Conservation (phyloP, 2,113 vertebrate genomes). For the Scomber japonicus region DNA sequence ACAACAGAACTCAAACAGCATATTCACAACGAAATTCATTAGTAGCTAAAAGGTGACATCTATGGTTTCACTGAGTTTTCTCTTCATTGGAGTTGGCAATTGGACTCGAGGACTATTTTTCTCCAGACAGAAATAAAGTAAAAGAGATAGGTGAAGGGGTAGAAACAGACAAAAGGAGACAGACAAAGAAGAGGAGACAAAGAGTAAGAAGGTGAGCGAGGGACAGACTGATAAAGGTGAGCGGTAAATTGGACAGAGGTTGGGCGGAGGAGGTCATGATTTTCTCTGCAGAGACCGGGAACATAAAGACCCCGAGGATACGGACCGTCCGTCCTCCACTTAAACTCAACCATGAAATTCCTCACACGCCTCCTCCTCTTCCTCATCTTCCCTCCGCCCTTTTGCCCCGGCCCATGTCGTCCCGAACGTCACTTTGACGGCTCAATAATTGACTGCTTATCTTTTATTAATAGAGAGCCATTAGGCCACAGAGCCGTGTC, state of each 20-base stretch:
- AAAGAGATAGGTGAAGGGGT: not conserved
- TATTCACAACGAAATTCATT: too few relatives aligned
- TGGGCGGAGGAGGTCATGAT: not conserved
- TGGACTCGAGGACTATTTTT: not conserved
- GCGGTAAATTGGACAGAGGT: not conserved
- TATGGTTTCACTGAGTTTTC: not conserved
- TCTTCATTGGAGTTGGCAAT: too few relatives aligned
- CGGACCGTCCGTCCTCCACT: not conserved
- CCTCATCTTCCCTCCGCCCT: not conserved
- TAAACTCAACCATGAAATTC: conserved; percentile 27
- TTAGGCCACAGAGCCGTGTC: conserved; percentile 46
- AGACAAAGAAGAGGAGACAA: not conserved
- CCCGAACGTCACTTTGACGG: conserved; percentile 54
- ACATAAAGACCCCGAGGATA: conserved; percentile 16
- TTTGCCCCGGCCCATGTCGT: not conserved
- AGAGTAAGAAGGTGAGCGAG: not conserved
- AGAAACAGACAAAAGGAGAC: not conserved
- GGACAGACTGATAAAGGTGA: not conserved
- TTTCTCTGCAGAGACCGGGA: conserved; percentile 18
- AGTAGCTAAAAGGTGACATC: not conserved
- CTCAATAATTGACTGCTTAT: conserved; percentile 80
- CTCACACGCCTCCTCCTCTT: not conserved
- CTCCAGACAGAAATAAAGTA: not conserved
- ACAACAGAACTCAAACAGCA: not conserved
- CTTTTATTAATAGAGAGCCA: conserved; percentile 80